Evolutionary conservation across 2,797 vertebrate species (phyloP).

Genomic region (Anguilla megastoma): DNA sequence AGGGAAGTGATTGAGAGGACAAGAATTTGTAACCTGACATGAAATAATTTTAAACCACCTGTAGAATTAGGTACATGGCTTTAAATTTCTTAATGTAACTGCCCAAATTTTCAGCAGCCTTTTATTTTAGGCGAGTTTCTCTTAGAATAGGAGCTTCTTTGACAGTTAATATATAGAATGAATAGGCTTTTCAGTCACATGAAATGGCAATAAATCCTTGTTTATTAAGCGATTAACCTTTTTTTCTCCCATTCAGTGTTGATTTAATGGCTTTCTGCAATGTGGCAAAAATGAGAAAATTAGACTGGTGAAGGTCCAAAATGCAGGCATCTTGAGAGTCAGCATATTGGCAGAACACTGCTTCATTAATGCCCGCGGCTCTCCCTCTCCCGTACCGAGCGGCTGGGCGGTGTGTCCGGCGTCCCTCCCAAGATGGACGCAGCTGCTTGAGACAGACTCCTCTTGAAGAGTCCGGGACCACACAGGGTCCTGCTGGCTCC

Average conservation of each 20-base stretch:
- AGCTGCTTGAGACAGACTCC: constrained; percentile 46
- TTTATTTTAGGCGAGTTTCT: background rate
- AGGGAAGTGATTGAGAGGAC: constrained; percentile 2
- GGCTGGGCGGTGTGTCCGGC: background rate
- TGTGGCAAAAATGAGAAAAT: background rate
- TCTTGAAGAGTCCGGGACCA: constrained; percentile 52
- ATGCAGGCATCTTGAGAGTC: background rate
- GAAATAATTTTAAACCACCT: constrained; percentile 15
- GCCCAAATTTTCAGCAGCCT: background rate
- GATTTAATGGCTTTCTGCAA: background rate
- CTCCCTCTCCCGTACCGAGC: background rate
- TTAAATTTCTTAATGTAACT: background rate
- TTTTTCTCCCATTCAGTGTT: background rate
- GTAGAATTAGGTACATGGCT: constrained; percentile 3
- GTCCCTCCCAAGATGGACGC: background rate
- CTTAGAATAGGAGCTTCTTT: background rate
- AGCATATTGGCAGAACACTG: background rate
- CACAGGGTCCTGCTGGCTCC: constrained; percentile 51
- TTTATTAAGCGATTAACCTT: background rate
- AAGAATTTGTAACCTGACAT: background rate
- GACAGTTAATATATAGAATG: background rate
- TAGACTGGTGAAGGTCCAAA: background rate
- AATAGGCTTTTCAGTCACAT: background rate
- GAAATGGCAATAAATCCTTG: background rate
- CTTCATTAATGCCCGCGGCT: background rate